phyloP scores from a whole-genome alignment of 1,140 invertebrate species.

The Helicorthomorpha holstii region DNA sequence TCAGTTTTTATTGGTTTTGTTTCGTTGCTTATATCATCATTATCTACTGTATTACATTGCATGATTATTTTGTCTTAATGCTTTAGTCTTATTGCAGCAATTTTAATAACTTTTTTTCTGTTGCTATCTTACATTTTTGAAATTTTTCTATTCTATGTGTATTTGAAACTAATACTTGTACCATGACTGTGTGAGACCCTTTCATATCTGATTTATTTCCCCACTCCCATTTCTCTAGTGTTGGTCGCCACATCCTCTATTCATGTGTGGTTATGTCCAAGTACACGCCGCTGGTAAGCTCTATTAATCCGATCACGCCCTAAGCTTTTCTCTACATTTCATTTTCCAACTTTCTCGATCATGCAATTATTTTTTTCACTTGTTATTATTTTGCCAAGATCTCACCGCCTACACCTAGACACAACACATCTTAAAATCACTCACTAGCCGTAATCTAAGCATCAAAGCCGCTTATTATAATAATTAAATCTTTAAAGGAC shows the following conservation, averaged over 20 bases:
- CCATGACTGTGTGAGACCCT: no score
- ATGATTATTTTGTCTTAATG: no score
- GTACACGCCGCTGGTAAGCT: slow-evolving; percentile 38
- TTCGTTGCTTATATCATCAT: no score
- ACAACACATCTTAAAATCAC: not conserved
- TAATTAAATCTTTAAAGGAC: no score
- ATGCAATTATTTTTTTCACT: not conserved
- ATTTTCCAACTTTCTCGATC: not conserved
- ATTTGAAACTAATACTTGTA: no score
- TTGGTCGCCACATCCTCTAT: slow-evolving; percentile 14
- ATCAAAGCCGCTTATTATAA: no score
- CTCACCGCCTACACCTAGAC: not conserved
- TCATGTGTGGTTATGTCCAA: slow-evolving; percentile 32
- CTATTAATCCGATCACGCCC: not conserved
- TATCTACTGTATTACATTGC: no score
- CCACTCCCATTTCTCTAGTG: slow-evolving; percentile 10
- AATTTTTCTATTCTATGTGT: no score
- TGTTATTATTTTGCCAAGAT: not conserved
- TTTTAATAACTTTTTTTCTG: no score
- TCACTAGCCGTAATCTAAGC: not conserved
- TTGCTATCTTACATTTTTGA: no score
- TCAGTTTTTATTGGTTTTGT: no score
- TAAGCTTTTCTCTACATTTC: not conserved
- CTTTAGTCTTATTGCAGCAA: no score
- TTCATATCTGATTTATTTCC: not conserved